A percentile compares a stretch with the other conserved stretches of the same genome.
phyloP scores from a whole-genome alignment of 1,140 invertebrate genomes.

The Drosophila punjabiensis region DNA sequence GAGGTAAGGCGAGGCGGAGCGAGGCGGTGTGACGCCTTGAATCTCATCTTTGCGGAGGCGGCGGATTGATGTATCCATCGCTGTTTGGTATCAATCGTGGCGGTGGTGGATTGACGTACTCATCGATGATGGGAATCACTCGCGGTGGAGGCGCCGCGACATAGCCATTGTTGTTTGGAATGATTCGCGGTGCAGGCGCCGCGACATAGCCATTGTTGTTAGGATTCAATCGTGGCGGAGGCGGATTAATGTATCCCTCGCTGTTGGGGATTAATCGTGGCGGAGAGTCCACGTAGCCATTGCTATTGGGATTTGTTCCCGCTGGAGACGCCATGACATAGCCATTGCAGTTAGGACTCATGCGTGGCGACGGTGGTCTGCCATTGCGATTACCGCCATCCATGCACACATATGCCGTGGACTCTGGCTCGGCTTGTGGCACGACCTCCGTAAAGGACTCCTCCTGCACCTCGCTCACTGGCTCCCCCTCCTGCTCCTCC shows the following conservation, averaged over 20 bases:
- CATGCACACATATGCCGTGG: neutral
- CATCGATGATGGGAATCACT: neutral
- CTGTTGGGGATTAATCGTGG: neutral
- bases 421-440: too few relatives aligned
- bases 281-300: neutral
- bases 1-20: neutral
- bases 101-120: neutral
- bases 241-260: neutral
- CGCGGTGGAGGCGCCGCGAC: neutral
- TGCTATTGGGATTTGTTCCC: neutral
- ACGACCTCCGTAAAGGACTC: neutral
- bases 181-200: neutral
- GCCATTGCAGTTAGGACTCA: neutral
- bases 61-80: slow-evolving; percentile 3
- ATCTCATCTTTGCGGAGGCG: neutral
- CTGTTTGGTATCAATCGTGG: neutral
- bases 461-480: neutral
- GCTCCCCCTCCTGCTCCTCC: neutral
- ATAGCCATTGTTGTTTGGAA: neutral
- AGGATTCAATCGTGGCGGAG: neutral
- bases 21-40: neutral
- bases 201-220: too few relatives aligned
- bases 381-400: neutral
- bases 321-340: neutral
- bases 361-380: neutral